phyloP scores from a whole-genome alignment of 2,113 vertebrate species.

The Acrocephalus kingi region DNA sequence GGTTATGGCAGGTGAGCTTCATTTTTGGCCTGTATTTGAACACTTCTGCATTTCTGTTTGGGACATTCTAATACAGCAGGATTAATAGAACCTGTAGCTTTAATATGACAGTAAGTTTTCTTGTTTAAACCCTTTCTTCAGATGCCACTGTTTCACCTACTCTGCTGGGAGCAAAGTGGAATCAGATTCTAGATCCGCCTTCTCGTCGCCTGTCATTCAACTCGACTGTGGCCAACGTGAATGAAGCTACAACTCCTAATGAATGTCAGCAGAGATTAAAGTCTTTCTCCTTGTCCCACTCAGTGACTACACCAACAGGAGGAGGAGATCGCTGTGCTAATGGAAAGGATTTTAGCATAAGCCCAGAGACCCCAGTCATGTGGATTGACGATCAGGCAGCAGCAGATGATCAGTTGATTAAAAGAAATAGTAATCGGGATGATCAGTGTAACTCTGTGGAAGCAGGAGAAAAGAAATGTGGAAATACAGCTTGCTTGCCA shows the following conservation, averaged over 20 bases:
- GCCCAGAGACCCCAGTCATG: slow-evolving; percentile 76
- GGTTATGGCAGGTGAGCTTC: neutral
- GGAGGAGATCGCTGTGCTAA: slow-evolving; percentile 70
- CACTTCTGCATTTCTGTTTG: neutral
- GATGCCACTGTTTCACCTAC: slow-evolving; percentile 89
- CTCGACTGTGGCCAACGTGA: slow-evolving; percentile 77
- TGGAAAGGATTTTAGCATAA: slow-evolving; percentile 74
- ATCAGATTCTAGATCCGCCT: slow-evolving; percentile 89
- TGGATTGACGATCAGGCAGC: slow-evolving; percentile 82
- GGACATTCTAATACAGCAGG: neutral
- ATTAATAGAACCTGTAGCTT: neutral
- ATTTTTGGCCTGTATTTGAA: neutral
- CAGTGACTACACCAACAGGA: slow-evolving; percentile 56
- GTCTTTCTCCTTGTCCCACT: slow-evolving; percentile 76
- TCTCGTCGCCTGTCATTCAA: slow-evolving; percentile 83
- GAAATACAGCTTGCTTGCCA: slow-evolving; percentile 61
- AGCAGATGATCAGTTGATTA: slow-evolving; percentile 74
- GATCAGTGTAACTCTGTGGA: slow-evolving; percentile 64
- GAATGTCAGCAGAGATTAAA: slow-evolving; percentile 85
- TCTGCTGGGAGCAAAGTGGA: slow-evolving; percentile 92
- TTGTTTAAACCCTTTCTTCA: slow-evolving; percentile 63
- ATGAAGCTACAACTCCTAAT: slow-evolving; percentile 76
- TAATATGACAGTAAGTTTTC: neutral
- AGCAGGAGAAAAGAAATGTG: slow-evolving; percentile 68
- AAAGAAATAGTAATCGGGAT: slow-evolving; percentile 60